phyloP scores from a whole-genome alignment of 64 coral and sea anemone genomes.

The Montipora cactus region DNA sequence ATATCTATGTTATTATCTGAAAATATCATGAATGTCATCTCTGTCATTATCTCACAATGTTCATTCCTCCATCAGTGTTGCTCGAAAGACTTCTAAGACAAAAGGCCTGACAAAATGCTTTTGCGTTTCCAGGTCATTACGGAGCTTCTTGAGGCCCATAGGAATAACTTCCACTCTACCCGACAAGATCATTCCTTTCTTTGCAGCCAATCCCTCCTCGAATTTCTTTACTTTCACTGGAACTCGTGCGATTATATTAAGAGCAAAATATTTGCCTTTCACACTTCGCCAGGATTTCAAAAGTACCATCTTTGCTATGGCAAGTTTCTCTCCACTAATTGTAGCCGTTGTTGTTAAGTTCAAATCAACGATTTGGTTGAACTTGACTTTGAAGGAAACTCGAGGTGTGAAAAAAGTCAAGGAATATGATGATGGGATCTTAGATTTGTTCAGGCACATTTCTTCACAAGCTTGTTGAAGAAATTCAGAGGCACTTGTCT shows the following conservation, averaged over 20 bases:
- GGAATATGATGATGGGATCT: constrained; percentile 78
- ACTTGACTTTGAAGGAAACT: constrained; percentile 78
- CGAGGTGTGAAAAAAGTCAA: constrained; percentile 88
- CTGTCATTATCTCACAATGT: not conserved
- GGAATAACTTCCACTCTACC: constrained; percentile 87
- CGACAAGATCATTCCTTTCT: constrained; percentile 82
- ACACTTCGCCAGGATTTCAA: constrained; percentile 88
- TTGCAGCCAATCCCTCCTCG: constrained; percentile 62
- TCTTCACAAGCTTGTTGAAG: constrained; percentile 85
- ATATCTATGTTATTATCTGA: too few species aligned
- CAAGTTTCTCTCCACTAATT: constrained; percentile 73
- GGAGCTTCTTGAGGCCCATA: constrained; percentile 77
- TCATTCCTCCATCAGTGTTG: constrained; percentile 33
- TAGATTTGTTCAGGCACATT: constrained; percentile 83
- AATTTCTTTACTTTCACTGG: constrained; percentile 92
- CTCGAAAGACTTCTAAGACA: constrained; percentile 82
- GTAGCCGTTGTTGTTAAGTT: constrained; percentile 76
- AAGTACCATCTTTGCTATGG: constrained; percentile 79
- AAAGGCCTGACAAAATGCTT: constrained; percentile 89
- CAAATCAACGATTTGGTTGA: constrained; percentile 82
- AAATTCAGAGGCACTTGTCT: constrained; percentile 82
- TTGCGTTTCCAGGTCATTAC: constrained; percentile 78
- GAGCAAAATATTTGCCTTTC: constrained; percentile 81
- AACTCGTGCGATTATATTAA: constrained; percentile 86
- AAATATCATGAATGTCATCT: too few species aligned